These are phyloP conservation scores for Pachypanchax playfairii DNA, from an alignment of 2,113 vertebrate genomes.

Conservation along the genomic window DNA sequence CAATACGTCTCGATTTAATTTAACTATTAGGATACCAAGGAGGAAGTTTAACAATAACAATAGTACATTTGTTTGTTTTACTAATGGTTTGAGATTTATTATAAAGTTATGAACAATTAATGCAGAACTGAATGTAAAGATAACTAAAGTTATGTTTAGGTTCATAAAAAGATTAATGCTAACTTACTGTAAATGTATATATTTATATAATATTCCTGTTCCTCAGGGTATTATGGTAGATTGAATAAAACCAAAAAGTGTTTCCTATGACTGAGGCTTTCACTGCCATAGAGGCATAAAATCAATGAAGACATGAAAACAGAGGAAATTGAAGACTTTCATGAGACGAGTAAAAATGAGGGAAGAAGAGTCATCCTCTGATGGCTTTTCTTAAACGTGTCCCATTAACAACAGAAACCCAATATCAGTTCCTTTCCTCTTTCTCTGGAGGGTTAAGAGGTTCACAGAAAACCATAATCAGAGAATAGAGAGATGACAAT, in stretches of 20 bases:
- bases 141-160: too few relatives aligned
- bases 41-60: too few relatives aligned
- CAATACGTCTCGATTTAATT: too few relatives aligned
- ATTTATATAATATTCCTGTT: background rate
- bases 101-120: too few relatives aligned
- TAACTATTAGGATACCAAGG: too few relatives aligned
- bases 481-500: constrained; percentile 32
- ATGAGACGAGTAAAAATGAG: constrained; percentile 28
- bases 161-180: too few relatives aligned
- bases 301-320: constrained; percentile 22
- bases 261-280: background rate
- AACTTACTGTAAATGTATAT: too few relatives aligned
- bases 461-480: constrained; percentile 47
- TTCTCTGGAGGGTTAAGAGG: constrained; percentile 55
- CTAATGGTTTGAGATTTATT: too few relatives aligned
- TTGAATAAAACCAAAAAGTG: background rate
- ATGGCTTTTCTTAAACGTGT: constrained; percentile 47
- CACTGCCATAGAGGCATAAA: background rate
- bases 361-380: constrained; percentile 40
- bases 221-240: background rate
- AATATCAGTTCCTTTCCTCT: constrained; percentile 45
- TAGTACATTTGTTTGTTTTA: too few relatives aligned
- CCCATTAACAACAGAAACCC: constrained; percentile 63
- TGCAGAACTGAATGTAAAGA: too few relatives aligned
- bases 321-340: constrained; percentile 36